Percentiles rank a stretch among this genome's conserved stretches.
Evolutionary conservation across 2,113 vertebrate genomes (phyloP).

Genomic region (Crotalus helleri): DNA sequence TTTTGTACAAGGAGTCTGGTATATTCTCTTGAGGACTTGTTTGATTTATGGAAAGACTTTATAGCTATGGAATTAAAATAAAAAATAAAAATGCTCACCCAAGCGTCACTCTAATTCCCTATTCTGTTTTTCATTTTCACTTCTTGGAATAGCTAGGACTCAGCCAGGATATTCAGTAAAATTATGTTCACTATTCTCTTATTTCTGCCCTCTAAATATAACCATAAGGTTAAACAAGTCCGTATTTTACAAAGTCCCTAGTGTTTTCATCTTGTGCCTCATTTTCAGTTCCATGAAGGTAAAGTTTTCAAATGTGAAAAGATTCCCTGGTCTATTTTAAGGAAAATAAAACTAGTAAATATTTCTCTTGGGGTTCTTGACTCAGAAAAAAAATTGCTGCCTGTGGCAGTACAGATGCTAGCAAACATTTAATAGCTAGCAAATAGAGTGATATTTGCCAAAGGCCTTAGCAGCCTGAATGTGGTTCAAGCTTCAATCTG

Average conservation of each 20-base stretch:
- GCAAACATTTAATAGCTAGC: constrained; percentile 43
- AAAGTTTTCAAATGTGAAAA: background rate
- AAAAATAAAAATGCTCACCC: background rate
- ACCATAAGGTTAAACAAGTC: background rate
- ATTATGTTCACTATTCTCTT: background rate
- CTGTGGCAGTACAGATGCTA: constrained; percentile 52
- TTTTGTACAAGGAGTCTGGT: background rate
- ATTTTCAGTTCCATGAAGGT: background rate
- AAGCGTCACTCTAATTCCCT: background rate
- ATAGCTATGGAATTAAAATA: background rate
- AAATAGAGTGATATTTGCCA: constrained; percentile 53
- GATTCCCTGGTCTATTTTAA: constrained; percentile 37
- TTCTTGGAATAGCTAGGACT: background rate
- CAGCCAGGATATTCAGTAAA: background rate
- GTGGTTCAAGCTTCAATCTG: constrained; percentile 31
- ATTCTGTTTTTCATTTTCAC: background rate
- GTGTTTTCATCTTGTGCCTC: background rate
- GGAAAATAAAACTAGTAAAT: constrained; percentile 26
- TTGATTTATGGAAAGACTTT: background rate
- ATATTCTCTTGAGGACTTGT: background rate
- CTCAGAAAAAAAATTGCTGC: constrained; percentile 43
- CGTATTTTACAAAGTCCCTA: background rate
- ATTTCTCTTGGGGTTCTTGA: constrained; percentile 32
- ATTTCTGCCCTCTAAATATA: background rate
- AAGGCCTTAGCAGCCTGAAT: constrained; percentile 55